Evolutionary conservation across 2,888 invertebrate species (phyloP).

Genomic region (Eulithis testata): DNA sequence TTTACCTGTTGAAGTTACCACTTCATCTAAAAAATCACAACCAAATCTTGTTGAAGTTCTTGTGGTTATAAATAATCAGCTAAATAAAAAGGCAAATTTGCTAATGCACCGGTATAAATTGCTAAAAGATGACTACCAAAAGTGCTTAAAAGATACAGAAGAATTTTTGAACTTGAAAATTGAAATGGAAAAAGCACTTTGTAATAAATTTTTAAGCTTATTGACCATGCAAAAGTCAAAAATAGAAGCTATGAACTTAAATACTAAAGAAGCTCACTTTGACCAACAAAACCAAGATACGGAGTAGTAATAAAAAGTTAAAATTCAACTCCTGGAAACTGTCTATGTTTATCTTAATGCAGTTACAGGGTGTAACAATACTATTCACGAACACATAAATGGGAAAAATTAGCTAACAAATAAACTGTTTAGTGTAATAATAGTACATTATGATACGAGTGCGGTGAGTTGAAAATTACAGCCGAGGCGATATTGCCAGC

Average conservation of each 20-base stretch:
- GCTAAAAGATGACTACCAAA: slow-evolving; percentile 60
- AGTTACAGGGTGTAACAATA: no score
- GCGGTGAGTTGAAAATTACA: no score
- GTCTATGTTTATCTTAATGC: no score
- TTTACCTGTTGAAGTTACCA: slow-evolving; percentile 62
- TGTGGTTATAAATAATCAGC: slow-evolving; percentile 57
- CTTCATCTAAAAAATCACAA: slow-evolving; percentile 45
- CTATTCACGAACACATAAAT: no score
- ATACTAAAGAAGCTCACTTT: neutral
- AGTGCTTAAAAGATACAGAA: slow-evolving; percentile 66
- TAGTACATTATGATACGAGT: no score
- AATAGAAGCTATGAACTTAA: slow-evolving; percentile 13
- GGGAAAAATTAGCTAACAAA: no score
- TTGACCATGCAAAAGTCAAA: slow-evolving; percentile 51
- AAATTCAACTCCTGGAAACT: no score
- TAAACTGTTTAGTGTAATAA: no score
- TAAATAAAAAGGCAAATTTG: slow-evolving; percentile 52
- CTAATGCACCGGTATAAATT: slow-evolving; percentile 49
- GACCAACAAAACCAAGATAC: neutral
- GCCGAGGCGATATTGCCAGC: no score
- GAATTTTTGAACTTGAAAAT: slow-evolving; percentile 70
- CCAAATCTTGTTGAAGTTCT: slow-evolving; percentile 64
- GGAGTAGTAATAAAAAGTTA: neutral
- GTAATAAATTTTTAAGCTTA: slow-evolving; percentile 63
- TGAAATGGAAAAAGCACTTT: slow-evolving; percentile 68